These are phyloP conservation scores for Rotaria macrura DNA, from an alignment of 2,888 invertebrate genomes.

Conservation along the genomic window DNA sequence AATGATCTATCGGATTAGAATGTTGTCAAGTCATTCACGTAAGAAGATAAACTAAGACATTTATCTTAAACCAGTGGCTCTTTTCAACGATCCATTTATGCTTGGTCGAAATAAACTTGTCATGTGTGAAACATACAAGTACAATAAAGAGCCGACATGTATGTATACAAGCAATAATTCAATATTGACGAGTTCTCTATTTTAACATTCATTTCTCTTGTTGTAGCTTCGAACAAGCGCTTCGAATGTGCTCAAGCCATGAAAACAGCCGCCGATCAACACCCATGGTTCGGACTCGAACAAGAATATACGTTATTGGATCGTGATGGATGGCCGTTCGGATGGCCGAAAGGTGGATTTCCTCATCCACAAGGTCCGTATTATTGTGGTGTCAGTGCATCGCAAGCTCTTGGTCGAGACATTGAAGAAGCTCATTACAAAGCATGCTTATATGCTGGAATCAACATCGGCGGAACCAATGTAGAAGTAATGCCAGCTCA, in stretches of 20 bases:
- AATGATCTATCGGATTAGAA: too few relatives aligned
- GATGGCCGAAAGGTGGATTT: conserved; percentile 48
- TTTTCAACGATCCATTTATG: conserved; percentile 38
- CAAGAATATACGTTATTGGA: conserved; percentile 55
- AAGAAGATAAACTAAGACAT: conserved; percentile 32
- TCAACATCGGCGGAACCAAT: conserved; percentile 33
- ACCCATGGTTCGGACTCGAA: conserved; percentile 56
- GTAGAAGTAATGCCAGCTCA: conserved; percentile 37
- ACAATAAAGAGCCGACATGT: conserved; percentile 67
- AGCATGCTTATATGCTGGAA: conserved; percentile 33
- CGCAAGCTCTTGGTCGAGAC: conserved; percentile 31
- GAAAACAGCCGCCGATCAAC: conserved; percentile 39
- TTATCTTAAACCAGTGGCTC: conserved; percentile 30
- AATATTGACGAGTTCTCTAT: too few relatives aligned
- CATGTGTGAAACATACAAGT: conserved; percentile 60
- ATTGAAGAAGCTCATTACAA: conserved; percentile 31
- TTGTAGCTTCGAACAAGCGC: conserved; percentile 40
- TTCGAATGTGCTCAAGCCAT: conserved; percentile 50
- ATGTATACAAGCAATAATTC: conserved; percentile 47
- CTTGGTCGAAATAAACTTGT: conserved; percentile 39
- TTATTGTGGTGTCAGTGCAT: conserved; percentile 33
- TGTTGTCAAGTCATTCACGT: too few relatives aligned
- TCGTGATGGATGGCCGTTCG: conserved; percentile 47
- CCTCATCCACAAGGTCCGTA: conserved; percentile 43
- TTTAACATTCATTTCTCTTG: background rate